Base-by-base conservation (phyloP, 2,797 vertebrate species). In the Pseudomugil gertrudae region DNA sequence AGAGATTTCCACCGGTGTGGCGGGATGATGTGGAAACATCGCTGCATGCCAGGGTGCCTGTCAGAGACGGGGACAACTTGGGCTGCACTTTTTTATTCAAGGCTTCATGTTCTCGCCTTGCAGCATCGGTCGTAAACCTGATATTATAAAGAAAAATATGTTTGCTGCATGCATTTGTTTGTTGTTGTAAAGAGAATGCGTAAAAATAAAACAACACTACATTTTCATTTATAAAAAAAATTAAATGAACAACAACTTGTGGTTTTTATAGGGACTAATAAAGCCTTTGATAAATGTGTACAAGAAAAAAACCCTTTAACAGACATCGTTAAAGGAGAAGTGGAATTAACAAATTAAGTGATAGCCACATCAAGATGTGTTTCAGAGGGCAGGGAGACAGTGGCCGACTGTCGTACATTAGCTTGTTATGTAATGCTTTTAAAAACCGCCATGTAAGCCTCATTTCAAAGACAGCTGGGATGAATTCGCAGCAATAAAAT, bases 51-150 rank as follows among this genome's bases (percentile, higher is more conserved):
- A 97, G 93, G 3, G 89, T 93, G 79, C 95, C 95, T 59, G 95
- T 95, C 83, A 98, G 89, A 60, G 96, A 95, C 89, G 97, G 90
- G 10, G 95, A 96, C 63, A 98, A 93, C 89, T 98, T 99, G 0
- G 97, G 96, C 89, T 98, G 97, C 74, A 95, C 94, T 92, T 97
- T 98, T 80, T 97, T 99, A 91, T 96, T 99, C 77, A 96, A 82
- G 63, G 95, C 92, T 71, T 99, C 97, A 23, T 99, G 96, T 80
- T 99, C 98, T 51, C 96, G 94, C 71, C 97, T 96, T 17, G 96
- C 96, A 53, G 97, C 96, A 57, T 99, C 97, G 6, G 96, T 99
- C 97, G 98, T 96, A 90, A 99, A 99, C 84, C 97, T 99, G 90
- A 14, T 27, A 23, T 47, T 0, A 53, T 47, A 55, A 29, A 29